phyloP scores from a whole-genome alignment of 2,797 vertebrate genomes.

The Crocodylus rhombifer region DNA sequence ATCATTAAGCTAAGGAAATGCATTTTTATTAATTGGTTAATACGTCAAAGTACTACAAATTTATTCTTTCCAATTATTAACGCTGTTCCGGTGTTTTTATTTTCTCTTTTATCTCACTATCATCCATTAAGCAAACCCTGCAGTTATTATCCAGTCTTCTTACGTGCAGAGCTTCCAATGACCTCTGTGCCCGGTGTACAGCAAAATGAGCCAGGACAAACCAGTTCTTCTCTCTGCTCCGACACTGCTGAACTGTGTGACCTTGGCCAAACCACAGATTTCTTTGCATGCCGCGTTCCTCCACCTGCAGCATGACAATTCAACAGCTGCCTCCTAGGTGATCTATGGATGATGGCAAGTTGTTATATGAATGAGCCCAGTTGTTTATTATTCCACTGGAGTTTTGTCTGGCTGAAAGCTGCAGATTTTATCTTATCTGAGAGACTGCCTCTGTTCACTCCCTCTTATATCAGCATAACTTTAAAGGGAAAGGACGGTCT shows the following conservation, averaged over 20 bases:
- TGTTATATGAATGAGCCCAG: not conserved
- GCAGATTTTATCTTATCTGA: not conserved
- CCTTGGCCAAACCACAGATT: not conserved
- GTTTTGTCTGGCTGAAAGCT: not conserved
- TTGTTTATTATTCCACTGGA: not conserved
- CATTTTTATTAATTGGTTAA: constrained; percentile 59
- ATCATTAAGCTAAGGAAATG: constrained; percentile 57
- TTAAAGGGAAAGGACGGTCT: not conserved
- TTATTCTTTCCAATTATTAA: constrained; percentile 63
- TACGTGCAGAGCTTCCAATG: not conserved
- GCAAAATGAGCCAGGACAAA: not conserved
- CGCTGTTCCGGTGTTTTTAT: constrained; percentile 30
- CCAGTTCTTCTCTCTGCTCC: not conserved
- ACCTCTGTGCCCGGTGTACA: not conserved
- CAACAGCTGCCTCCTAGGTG: not conserved
- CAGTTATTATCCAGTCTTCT: not conserved
- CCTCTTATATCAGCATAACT: not conserved
- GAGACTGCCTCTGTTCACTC: not conserved
- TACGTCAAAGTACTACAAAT: constrained; percentile 62
- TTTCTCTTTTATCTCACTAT: not conserved
- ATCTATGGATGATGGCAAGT: not conserved
- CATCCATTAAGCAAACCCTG: not conserved
- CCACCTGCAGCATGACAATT: not conserved
- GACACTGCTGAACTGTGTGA: not conserved
- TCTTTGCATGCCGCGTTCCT: not conserved